Evolutionary conservation across 2,797 vertebrate species (phyloP).

Genomic region (Sphenopsis melanotis): DNA sequence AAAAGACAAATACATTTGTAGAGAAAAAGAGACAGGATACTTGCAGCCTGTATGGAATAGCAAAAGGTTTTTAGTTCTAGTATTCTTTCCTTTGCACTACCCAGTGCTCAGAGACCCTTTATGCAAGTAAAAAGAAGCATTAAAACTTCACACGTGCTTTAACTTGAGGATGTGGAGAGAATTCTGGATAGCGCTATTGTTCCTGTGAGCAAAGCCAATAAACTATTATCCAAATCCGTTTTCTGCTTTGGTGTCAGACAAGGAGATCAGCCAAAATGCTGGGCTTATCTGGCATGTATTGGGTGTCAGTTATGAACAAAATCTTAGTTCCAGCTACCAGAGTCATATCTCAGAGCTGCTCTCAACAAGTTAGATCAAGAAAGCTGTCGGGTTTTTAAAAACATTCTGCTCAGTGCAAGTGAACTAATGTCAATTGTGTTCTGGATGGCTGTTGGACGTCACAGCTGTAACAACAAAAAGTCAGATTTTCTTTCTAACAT

Average conservation of each 20-base stretch:
- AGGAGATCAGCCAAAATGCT: slow-evolving; percentile 13
- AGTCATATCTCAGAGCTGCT: background rate
- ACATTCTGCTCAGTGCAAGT: background rate
- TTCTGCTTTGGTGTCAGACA: background rate
- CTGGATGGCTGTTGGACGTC: background rate
- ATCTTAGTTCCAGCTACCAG: background rate
- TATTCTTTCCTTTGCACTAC: background rate
- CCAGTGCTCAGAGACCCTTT: background rate
- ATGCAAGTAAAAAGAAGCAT: background rate
- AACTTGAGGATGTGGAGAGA: slow-evolving; percentile 1
- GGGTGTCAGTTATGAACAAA: slow-evolving; percentile 8
- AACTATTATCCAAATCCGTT: background rate
- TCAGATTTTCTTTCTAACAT: slow-evolving; percentile 39
- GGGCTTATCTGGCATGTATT: background rate
- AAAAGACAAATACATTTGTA: background rate
- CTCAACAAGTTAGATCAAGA: slow-evolving; percentile 10
- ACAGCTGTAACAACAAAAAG: slow-evolving; percentile 57
- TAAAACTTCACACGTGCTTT: slow-evolving; percentile 8
- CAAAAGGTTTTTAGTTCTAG: background rate
- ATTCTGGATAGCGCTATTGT: background rate
- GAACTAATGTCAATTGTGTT: background rate
- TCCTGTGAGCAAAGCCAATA: background rate
- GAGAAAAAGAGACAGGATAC: background rate
- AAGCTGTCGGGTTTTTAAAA: background rate
- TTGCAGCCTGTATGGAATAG: background rate